Evolutionary conservation across 2,797 vertebrate species (phyloP).

Genomic region (Acropternis orthonyx): DNA sequence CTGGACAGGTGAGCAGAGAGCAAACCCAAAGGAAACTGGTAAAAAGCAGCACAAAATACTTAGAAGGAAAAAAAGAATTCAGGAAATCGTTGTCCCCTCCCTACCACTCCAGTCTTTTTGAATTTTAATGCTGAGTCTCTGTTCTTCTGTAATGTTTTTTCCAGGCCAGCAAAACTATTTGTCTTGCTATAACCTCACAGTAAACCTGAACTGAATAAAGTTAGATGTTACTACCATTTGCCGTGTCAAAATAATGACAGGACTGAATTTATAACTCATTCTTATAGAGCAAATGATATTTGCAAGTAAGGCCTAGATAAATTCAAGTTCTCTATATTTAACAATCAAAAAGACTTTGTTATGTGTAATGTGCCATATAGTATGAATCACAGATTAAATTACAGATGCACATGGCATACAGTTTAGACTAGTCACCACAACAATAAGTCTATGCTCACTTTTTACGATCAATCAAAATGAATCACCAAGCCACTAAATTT

Average conservation of each 20-base stretch:
- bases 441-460: conserved; percentile 58
- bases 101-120: not conserved
- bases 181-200: not conserved
- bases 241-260: not conserved
- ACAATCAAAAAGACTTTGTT: conserved; percentile 22
- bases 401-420: conserved; percentile 26
- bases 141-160: not conserved
- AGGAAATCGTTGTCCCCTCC: not conserved
- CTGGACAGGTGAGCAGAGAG: not conserved
- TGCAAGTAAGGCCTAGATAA: not conserved
- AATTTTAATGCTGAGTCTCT: not conserved
- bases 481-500: conserved; percentile 68
- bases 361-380: conserved; percentile 35
- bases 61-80: not conserved
- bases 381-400: conserved; percentile 65
- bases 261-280: not conserved
- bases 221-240: not conserved
- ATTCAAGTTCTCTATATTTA: conserved; percentile 16
- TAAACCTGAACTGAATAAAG: not conserved
- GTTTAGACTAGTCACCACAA: conserved; percentile 69
- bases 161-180: not conserved
- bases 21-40: not conserved
- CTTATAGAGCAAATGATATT: conserved; percentile 31
- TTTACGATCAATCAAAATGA: conserved; percentile 73
- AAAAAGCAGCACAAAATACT: not conserved